These are phyloP conservation scores for Ameiurus melas DNA, from an alignment of 2,113 vertebrate genomes.

Conservation along the genomic window DNA sequence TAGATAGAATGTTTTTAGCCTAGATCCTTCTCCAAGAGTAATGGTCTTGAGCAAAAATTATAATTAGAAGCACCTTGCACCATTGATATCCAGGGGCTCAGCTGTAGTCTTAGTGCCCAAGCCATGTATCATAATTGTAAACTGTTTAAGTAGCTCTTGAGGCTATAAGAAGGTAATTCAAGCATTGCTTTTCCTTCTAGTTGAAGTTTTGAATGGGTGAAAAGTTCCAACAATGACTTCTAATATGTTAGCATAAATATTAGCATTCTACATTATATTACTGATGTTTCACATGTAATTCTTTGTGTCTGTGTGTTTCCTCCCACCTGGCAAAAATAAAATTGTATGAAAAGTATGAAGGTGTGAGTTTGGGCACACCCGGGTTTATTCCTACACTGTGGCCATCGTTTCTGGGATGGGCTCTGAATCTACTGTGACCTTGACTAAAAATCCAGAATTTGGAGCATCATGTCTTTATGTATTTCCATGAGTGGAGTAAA, in stretches of 20 bases:
- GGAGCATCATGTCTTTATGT: neutral
- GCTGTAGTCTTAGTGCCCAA: constrained; percentile 25
- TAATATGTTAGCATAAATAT: neutral
- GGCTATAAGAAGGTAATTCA: no score
- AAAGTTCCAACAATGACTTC: neutral
- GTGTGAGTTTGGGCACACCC: neutral
- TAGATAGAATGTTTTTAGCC: constrained; percentile 62
- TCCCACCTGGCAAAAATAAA: neutral
- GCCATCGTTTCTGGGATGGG: neutral
- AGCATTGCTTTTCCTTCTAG: no score
- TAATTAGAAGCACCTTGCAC: constrained; percentile 71
- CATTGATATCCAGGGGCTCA: constrained; percentile 55
- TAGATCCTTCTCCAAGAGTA: constrained; percentile 57
- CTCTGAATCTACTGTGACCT: neutral
- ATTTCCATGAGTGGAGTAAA: constrained; percentile 10
- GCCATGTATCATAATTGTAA: constrained; percentile 18
- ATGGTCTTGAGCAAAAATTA: constrained; percentile 68
- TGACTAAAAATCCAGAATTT: neutral
- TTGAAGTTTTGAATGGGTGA: neutral
- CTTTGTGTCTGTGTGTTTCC: neutral
- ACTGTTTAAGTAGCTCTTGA: no score
- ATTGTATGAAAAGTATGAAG: neutral
- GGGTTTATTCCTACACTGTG: neutral
- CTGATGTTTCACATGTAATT: neutral
- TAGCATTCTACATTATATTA: neutral